Conservation (phyloP, 2,888 invertebrate genomes). For the Adelognathus sp. region DNA sequence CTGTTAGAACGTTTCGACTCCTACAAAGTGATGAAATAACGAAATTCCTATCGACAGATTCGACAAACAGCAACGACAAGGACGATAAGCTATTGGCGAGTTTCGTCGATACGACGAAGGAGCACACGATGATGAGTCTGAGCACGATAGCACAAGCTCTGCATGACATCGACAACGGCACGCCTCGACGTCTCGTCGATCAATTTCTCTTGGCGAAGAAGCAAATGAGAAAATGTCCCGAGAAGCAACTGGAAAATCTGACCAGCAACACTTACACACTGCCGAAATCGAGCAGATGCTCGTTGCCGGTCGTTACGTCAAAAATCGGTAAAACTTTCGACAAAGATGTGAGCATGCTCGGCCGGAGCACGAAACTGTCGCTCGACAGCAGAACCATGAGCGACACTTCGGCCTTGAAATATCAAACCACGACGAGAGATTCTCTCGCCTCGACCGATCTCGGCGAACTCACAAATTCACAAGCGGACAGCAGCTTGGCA, state of each 20-base stretch:
- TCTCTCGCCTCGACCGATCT: background rate
- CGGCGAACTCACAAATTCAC: background rate
- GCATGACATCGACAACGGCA: constrained; percentile 69
- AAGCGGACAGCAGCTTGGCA: constrained; percentile 10
- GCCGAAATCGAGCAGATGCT: constrained; percentile 35
- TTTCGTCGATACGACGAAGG: constrained; percentile 57
- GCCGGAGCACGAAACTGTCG: constrained; percentile 65
- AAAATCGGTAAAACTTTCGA: constrained; percentile 27
- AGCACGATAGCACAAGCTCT: constrained; percentile 75
- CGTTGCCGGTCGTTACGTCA: constrained; percentile 48
- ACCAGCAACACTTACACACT: constrained; percentile 58
- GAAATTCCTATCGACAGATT: constrained; percentile 20
- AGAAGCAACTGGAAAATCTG: constrained; percentile 18
- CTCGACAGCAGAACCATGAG: constrained; percentile 65
- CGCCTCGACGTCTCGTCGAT: constrained; percentile 75
- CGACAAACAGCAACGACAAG: constrained; percentile 26
- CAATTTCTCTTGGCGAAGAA: constrained; percentile 72
- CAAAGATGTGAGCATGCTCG: constrained; percentile 8
- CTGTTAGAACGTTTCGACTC: too few relatives aligned
- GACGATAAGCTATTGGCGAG: constrained; percentile 41
- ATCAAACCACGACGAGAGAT: constrained; percentile 2
- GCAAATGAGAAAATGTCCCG: constrained; percentile 45
- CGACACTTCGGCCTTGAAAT: constrained; percentile 10
- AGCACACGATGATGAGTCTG: constrained; percentile 75
- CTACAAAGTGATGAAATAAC: too few relatives aligned